Evolutionary conservation across 2,113 vertebrate species (phyloP).

Genomic region (Oenanthe melanoleuca): DNA sequence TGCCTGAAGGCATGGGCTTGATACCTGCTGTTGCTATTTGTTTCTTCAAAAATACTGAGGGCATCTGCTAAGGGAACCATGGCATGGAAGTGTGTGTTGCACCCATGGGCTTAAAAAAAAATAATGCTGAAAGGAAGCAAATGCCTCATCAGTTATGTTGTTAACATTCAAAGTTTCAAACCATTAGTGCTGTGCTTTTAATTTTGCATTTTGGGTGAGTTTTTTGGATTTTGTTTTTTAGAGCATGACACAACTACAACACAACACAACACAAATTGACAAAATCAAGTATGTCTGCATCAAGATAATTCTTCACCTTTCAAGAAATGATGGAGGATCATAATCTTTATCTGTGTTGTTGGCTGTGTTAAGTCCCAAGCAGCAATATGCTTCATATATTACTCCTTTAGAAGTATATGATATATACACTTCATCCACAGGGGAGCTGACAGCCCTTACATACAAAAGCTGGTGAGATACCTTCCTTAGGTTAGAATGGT

Average conservation of each 20-base stretch:
- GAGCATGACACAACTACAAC: not conserved
- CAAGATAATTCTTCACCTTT: not conserved
- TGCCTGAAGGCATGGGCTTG: not conserved
- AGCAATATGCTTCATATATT: not conserved
- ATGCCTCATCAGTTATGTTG: not conserved
- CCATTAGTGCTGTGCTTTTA: not conserved
- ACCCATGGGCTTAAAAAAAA: not conserved
- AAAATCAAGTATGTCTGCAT: not conserved
- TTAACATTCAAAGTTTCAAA: not conserved
- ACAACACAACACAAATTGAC: not conserved
- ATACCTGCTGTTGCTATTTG: not conserved
- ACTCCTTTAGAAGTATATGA: not conserved
- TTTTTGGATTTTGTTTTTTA: not conserved
- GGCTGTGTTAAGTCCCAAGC: not conserved
- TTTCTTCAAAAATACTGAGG: not conserved
- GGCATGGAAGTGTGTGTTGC: not conserved
- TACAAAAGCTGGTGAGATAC: not conserved
- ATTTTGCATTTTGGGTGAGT: not conserved
- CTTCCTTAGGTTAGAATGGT: not conserved
- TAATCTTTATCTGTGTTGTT: not conserved
- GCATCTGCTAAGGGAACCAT: not conserved
- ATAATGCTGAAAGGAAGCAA: not conserved
- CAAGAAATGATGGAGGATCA: not conserved
- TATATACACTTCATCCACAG: not conserved
- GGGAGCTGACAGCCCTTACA: not conserved